phyloP scores from a whole-genome alignment of 1,140 invertebrate genomes.

The Argopecten irradians region DNA sequence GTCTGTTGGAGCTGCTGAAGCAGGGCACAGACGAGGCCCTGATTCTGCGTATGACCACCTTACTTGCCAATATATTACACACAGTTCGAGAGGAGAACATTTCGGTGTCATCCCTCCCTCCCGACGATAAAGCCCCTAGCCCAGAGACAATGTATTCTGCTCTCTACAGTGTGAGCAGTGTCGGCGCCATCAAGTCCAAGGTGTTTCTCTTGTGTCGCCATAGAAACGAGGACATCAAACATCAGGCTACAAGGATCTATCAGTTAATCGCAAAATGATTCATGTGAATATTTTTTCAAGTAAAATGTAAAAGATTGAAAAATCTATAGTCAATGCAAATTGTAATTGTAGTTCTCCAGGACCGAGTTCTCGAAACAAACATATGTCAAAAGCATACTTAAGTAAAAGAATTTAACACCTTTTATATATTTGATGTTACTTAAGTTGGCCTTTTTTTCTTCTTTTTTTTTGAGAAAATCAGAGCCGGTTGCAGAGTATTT shows the following conservation, averaged over 20 bases:
- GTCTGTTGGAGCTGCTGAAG: slow-evolving; percentile 78
- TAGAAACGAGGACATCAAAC: slow-evolving; percentile 78
- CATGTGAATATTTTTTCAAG: not conserved
- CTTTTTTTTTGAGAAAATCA: too few relatives aligned
- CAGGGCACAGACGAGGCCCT: slow-evolving; percentile 78
- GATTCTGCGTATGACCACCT: slow-evolving; percentile 79
- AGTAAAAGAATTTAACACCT: too few relatives aligned
- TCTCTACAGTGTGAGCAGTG: slow-evolving; percentile 77
- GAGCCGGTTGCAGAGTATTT: too few relatives aligned
- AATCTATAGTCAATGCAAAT: not conserved
- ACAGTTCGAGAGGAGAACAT: slow-evolving; percentile 77
- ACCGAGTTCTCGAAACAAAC: too few relatives aligned
- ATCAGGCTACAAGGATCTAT: slow-evolving; percentile 74
- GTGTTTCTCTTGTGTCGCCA: slow-evolving; percentile 78
- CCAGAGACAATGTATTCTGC: slow-evolving; percentile 81
- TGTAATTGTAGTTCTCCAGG: not conserved
- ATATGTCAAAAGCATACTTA: too few relatives aligned
- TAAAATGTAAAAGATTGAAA: not conserved
- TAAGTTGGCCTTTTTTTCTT: too few relatives aligned
- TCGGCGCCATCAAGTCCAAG: slow-evolving; percentile 78
- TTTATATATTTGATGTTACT: too few relatives aligned
- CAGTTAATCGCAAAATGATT: slow-evolving; percentile 35
- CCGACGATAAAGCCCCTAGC: slow-evolving; percentile 80
- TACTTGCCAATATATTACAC: slow-evolving; percentile 79
- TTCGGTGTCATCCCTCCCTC: slow-evolving; percentile 78